Evolutionary conservation across 2,113 vertebrate genomes (phyloP).

Genomic region (Paedocypris sp.): DNA sequence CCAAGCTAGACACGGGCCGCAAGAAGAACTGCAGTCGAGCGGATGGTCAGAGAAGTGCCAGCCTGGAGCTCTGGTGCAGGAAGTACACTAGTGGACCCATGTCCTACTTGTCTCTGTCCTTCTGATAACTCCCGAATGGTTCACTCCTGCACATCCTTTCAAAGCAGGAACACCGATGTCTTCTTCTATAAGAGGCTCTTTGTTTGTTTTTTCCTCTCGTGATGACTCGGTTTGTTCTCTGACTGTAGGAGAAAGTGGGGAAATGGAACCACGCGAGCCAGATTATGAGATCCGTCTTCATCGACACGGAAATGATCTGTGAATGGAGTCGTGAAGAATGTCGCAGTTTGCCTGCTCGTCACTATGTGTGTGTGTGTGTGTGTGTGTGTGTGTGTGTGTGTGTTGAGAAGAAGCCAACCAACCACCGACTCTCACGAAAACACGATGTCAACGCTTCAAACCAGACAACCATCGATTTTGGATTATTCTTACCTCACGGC

Average conservation of each 20-base stretch:
- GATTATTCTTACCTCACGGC: too few species aligned
- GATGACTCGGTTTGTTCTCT: too few species aligned
- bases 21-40: slow-evolving; percentile 48
- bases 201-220: too few species aligned
- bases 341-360: slow-evolving; percentile 37
- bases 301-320: slow-evolving; percentile 36
- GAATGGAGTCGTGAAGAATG: slow-evolving; percentile 41
- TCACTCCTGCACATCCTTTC: too few species aligned
- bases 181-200: too few species aligned
- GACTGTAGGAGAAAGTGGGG: slow-evolving; percentile 24
- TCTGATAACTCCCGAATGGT: slow-evolving; percentile 58
- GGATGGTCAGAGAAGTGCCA: slow-evolving; percentile 59
- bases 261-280: slow-evolving; percentile 23
- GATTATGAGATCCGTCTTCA: slow-evolving; percentile 25
- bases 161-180: too few species aligned
- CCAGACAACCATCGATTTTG: too few species aligned
- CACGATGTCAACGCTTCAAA: too few species aligned
- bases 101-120: slow-evolving; percentile 71
- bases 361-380: slow-evolving; percentile 11
- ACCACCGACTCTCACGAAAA: not conserved
- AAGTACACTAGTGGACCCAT: slow-evolving; percentile 71
- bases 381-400: too few species aligned
- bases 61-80: slow-evolving; percentile 68
- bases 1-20: slow-evolving; percentile 59
- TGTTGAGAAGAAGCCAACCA: too few species aligned